Conservation (phyloP, 2,888 invertebrate species). For the Taenaris catops region DNA sequence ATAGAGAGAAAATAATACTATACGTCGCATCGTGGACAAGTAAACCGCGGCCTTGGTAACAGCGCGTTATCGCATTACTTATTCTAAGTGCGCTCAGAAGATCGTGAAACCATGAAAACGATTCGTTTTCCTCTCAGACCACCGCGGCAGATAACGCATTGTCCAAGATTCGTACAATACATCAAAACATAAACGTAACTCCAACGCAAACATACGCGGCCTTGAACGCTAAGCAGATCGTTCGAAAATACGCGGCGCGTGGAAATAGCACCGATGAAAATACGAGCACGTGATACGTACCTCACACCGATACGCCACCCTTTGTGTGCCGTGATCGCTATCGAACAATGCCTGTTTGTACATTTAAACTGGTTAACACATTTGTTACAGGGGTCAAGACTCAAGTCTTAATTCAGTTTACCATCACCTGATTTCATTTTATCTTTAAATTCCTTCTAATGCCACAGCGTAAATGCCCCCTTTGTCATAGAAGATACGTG, state of each 20-base stretch:
- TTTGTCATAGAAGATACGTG: too few relatives aligned
- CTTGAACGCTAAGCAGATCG: conserved; percentile 73
- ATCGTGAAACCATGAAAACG: conserved; percentile 54
- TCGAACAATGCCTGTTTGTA: conserved; percentile 67
- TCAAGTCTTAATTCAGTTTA: too few relatives aligned
- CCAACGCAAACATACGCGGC: conserved; percentile 69
- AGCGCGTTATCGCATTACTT: conserved; percentile 52
- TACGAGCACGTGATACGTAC: conserved; percentile 76
- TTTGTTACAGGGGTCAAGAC: conserved; percentile 43
- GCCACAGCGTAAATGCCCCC: too few relatives aligned
- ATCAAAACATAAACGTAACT: conserved; percentile 50
- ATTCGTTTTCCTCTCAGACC: conserved; percentile 50
- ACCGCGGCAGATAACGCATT: conserved; percentile 34
- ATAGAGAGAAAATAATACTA: conserved; percentile 14
- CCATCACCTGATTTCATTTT: too few relatives aligned
- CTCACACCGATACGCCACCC: conserved; percentile 72
- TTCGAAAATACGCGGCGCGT: conserved; percentile 70
- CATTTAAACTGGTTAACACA: conserved; percentile 64
- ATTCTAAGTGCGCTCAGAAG: conserved; percentile 47
- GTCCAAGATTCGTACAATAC: conserved; percentile 38
- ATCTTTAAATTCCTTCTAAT: too few relatives aligned
- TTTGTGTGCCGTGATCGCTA: conserved; percentile 47
- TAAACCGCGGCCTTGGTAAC: conserved; percentile 37
- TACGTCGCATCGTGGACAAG: conserved; percentile 28
- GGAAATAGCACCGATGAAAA: conserved; percentile 73